Evolutionary conservation across 2,113 vertebrate genomes (phyloP), one percentile per base, ranked within the genome.

Genomic region (Phodopus roborovskii): DNA sequence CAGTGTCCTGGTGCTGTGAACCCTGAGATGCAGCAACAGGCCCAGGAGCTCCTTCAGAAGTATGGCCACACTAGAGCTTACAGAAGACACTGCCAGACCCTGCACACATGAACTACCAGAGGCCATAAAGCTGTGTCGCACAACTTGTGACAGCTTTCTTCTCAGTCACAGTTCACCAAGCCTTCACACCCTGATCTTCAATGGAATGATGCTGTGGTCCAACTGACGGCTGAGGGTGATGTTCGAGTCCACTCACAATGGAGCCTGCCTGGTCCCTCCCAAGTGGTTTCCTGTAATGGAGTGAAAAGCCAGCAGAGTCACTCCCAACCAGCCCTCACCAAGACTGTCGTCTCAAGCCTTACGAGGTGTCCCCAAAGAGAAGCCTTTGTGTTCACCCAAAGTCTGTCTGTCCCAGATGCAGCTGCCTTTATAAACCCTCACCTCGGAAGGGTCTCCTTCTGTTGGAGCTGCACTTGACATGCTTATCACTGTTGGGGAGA

Each of bases 11-110:
- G 84, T 1, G 78, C 10, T 3, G 22, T 99, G 64, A 92, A 98
- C 0, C 97, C 92, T 0, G 96, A 98, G 11, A 94, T 99, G 26
- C 98, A 79, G 4, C 70, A 97, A 5, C 83, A 97, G 75, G 99
- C 99, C 4, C 85, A 97, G 92, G 97, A 98, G 36, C 97, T 99
- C 92, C 98, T 99, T 17, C 92, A 42, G 8, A 98, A 98, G 96
- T 98, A 99, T 0, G 97, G 98, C 1, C 94, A 85, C 0, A 88
- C 93, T 19, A 7, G 10, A 42, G 42, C 85, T 62, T 97, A 98
- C 90, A 82, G 22, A 85, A 98, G 97, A 90, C 96, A 98, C 30
- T 94, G 48, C 28, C 98, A 88, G 77, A 97, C 77, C 33, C 98
- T 99, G 90, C 90, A 98, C 79, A 97, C 92, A 0, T 98, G 92